Evolutionary conservation across 1,140 invertebrate species (phyloP), one percentile per base, ranked within the genome.

Genomic region (Hylyphantes graminicola): DNA sequence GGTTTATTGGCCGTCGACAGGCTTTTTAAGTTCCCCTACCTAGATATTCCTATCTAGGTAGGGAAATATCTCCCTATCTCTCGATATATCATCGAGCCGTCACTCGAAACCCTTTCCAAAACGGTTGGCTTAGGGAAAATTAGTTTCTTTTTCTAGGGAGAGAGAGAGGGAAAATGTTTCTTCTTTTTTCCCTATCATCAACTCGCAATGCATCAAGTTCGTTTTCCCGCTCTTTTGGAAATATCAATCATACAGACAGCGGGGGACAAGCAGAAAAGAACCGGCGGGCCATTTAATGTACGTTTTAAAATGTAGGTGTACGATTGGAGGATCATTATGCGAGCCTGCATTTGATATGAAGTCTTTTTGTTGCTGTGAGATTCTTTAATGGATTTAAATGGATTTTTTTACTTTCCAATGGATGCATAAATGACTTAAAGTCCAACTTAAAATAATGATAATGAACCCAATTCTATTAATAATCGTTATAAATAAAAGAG

Each of bases 91-190:
- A 81, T 81, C 68, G 55, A 70, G 48, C 54, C 67, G 79, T 81
- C 79, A 81, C 53, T 57, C 21, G 54, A 81, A 63, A 67, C 51
- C 15, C 55, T 57, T 35, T 53, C 11, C 55, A 81, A 81, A 81
- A 81, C 68, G 79, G 79, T 81, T 81, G 79, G 79, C 79, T 73
- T 81, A 73, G 68, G 57, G 79, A 73, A 81, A 81, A 81, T 81
- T 81, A 81, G 79, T 81, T 81, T 73, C 68, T 81, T 81, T 81
- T 81, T 67, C 79, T 73, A 51, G 48, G 9, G 11, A 51, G 68
- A 59, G 35, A 35, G 35, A 35, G 35, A n/a, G n/a, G n/a, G 35
- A 5, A 35, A 35, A 73, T 53, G 61, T 55, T 81, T 81, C 67
- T 81, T 73, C 59, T 81, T 81, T 81, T 50, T 81, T 81, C 68